phyloP scores from a whole-genome alignment of 2,113 vertebrate genomes.

The Talpa occidentalis region DNA sequence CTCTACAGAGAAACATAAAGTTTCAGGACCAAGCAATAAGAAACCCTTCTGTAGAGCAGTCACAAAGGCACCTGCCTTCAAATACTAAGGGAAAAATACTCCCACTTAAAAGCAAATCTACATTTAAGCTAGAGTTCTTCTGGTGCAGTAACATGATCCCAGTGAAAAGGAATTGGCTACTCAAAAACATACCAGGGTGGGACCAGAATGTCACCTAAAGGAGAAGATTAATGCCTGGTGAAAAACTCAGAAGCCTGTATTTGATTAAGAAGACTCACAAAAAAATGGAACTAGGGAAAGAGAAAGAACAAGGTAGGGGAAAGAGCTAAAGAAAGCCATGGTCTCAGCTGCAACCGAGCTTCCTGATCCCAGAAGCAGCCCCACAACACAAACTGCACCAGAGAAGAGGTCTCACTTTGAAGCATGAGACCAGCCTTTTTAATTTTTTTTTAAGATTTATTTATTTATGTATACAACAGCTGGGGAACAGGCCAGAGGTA shows the following conservation, averaged over 20 bases:
- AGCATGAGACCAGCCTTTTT: neutral
- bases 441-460: no score
- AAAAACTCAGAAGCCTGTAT: neutral
- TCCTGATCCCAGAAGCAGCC: neutral
- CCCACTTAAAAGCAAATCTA: neutral
- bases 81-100: no score
- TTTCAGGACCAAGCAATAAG: neutral
- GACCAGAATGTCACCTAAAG: neutral
- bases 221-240: neutral
- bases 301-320: neutral
- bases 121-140: neutral
- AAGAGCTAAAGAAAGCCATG: neutral
- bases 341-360: neutral
- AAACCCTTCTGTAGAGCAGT: neutral
- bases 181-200: no score
- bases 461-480: no score
- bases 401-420: neutral
- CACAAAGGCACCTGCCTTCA: neutral
- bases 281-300: neutral
- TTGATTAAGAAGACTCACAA: neutral
- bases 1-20: neutral
- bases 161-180: neutral
- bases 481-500: no score
- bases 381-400: neutral
- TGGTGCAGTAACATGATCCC: neutral